Evolutionary conservation across 2,797 vertebrate genomes (phyloP).

Genomic region (Melanotaenia parkinsoni): DNA sequence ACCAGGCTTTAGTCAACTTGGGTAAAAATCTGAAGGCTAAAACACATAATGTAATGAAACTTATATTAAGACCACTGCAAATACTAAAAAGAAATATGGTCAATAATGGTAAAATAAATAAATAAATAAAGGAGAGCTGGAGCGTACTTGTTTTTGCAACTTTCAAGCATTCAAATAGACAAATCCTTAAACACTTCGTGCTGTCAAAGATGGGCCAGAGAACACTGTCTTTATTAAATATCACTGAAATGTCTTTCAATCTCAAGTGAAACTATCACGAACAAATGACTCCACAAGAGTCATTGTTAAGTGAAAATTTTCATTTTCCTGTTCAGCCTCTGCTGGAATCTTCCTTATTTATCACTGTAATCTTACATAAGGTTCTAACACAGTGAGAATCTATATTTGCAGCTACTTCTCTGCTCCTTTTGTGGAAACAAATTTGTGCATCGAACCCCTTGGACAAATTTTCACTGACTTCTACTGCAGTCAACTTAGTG

Average conservation of each 20-base stretch:
- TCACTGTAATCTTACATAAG: slow-evolving; percentile 1
- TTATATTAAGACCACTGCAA: not conserved
- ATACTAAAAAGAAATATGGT: not conserved
- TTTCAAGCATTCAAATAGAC: not conserved
- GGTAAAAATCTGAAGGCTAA: not conserved
- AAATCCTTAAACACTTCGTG: too few species aligned
- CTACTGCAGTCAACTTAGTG: slow-evolving; percentile 60
- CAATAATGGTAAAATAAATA: too few species aligned
- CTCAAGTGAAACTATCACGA: not conserved
- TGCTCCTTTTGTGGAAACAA: slow-evolving; percentile 17
- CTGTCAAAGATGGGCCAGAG: not conserved
- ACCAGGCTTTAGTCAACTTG: not conserved
- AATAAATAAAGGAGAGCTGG: not conserved
- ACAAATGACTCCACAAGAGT: not conserved
- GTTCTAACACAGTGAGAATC: slow-evolving; percentile 8
- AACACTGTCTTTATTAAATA: not conserved
- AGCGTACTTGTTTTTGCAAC: not conserved
- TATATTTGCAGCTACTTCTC: slow-evolving; percentile 15
- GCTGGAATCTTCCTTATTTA: not conserved
- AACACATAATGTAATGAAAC: not conserved
- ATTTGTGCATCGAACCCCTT: slow-evolving; percentile 29
- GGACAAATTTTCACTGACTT: slow-evolving; percentile 49
- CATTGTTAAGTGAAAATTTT: not conserved
- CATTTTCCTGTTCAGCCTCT: not conserved
- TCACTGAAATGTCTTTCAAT: not conserved